phyloP scores from a whole-genome alignment of 2,797 vertebrate genomes.

The Triplophysa bombifrons region DNA sequence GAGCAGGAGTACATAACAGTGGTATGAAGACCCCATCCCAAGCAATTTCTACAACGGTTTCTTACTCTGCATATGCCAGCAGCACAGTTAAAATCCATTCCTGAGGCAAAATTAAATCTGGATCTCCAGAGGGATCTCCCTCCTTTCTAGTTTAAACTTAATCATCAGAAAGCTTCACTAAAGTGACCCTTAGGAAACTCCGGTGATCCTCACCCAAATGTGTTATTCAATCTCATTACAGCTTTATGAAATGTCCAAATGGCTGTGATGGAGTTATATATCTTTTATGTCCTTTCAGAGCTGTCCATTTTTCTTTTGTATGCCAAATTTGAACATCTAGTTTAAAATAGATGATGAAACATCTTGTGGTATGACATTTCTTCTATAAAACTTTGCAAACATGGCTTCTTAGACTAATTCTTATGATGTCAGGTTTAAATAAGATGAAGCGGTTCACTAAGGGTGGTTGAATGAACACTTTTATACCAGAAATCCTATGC shows the following conservation, averaged over 20 bases:
- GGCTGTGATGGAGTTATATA: neutral
- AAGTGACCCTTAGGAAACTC: slow-evolving; percentile 38
- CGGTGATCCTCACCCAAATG: slow-evolving; percentile 34
- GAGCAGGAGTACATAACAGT: slow-evolving; percentile 54
- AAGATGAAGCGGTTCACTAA: slow-evolving; percentile 44
- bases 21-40: slow-evolving; percentile 51
- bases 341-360: neutral
- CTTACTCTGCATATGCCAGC: slow-evolving; percentile 34
- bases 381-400: slow-evolving; percentile 28
- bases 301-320: too few relatives aligned
- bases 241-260: slow-evolving; percentile 1
- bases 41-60: slow-evolving; percentile 11
- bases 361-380: neutral
- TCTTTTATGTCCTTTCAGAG: neutral
- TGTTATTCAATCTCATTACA: slow-evolving; percentile 28
- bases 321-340: too few relatives aligned
- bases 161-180: slow-evolving; percentile 43
- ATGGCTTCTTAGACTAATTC: slow-evolving; percentile 9
- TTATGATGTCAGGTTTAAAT: slow-evolving; percentile 53
- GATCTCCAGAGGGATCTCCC: slow-evolving; percentile 47
- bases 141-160: slow-evolving; percentile 29
- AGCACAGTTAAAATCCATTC: slow-evolving; percentile 52
- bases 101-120: slow-evolving; percentile 47
- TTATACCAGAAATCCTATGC: slow-evolving; percentile 39
- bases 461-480: slow-evolving; percentile 37